Conservation (phyloP, 2,113 vertebrate genomes). For the Seriola quinqueradiata region DNA sequence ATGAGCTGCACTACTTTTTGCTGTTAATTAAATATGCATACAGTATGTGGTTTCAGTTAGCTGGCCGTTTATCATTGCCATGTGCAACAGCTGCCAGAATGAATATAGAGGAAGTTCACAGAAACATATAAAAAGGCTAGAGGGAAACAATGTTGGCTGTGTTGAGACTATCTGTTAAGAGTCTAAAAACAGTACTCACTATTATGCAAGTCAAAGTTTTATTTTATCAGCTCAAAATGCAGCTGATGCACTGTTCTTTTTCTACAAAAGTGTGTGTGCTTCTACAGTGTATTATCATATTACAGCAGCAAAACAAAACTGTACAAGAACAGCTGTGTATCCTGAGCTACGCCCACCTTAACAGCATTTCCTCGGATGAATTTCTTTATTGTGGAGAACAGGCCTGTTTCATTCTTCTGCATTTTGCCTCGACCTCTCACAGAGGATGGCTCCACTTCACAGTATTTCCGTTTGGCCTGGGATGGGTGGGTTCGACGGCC, state of each 20-base stretch:
- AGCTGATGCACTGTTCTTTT: not conserved
- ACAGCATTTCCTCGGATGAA: constrained; percentile 86
- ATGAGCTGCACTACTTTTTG: not conserved
- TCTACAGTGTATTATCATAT: not conserved
- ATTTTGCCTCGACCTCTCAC: constrained; percentile 77
- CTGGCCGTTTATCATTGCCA: not conserved
- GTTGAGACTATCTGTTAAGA: not conserved
- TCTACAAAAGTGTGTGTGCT: not conserved
- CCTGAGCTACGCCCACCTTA: constrained; percentile 71
- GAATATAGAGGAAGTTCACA: not conserved
- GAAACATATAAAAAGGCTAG: not conserved
- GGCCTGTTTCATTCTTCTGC: constrained; percentile 84
- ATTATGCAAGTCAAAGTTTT: not conserved
- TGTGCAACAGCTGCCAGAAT: not conserved
- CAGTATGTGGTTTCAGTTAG: too few relatives aligned
- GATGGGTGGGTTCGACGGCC: constrained; percentile 82
- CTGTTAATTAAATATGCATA: not conserved
- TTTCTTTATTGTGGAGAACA: constrained; percentile 86
- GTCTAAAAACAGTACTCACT: not conserved
- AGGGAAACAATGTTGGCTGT: not conserved
- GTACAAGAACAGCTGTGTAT: not conserved
- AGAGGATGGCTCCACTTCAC: constrained; percentile 76
- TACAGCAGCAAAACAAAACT: not conserved
- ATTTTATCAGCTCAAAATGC: not conserved
- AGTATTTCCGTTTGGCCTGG: constrained; percentile 93